phyloP scores from a whole-genome alignment of 2,113 vertebrate genomes.

The Nothocercus julius region DNA sequence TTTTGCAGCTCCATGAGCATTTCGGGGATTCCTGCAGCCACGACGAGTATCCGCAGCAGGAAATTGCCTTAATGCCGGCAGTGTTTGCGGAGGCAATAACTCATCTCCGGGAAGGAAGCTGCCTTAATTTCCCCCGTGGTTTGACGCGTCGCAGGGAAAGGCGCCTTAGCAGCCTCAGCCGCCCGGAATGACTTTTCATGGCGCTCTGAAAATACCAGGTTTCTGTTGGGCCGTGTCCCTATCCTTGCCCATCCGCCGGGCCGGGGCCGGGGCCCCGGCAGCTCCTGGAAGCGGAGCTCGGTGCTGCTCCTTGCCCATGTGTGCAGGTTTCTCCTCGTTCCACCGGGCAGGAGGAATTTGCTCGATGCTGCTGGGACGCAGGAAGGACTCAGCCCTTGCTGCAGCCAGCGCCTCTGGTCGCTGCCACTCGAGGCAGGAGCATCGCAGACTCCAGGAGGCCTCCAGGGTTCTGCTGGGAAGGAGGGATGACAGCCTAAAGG shows the following conservation, averaged over 20 bases:
- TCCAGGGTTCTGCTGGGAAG: too few species aligned
- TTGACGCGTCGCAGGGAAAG: conserved; percentile 55
- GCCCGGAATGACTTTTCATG: conserved; percentile 48
- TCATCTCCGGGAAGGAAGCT: conserved; percentile 57
- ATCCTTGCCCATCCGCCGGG: background rate
- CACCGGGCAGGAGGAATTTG: background rate
- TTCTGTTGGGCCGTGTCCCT: background rate
- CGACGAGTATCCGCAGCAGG: conserved; percentile 52
- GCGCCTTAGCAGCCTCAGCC: conserved; percentile 55
- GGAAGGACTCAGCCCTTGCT: background rate
- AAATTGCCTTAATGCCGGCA: conserved; percentile 68
- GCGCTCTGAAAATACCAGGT: background rate
- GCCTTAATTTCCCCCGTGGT: conserved; percentile 71
- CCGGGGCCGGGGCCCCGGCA: too few species aligned
- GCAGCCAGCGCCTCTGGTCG: too few species aligned
- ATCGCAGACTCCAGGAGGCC: background rate
- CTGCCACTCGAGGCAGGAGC: background rate
- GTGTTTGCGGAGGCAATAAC: conserved; percentile 68
- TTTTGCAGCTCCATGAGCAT: conserved; percentile 12
- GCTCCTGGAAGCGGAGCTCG: background rate
- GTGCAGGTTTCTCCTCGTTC: background rate
- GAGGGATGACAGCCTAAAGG: too few species aligned
- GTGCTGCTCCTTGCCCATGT: background rate
- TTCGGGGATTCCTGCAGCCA: conserved; percentile 50
- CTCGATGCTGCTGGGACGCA: background rate